Evolutionary conservation across 1,140 invertebrate genomes (phyloP), one percentile per base, ranked within the genome.

Genomic region (Aphaenogaster floridana): DNA sequence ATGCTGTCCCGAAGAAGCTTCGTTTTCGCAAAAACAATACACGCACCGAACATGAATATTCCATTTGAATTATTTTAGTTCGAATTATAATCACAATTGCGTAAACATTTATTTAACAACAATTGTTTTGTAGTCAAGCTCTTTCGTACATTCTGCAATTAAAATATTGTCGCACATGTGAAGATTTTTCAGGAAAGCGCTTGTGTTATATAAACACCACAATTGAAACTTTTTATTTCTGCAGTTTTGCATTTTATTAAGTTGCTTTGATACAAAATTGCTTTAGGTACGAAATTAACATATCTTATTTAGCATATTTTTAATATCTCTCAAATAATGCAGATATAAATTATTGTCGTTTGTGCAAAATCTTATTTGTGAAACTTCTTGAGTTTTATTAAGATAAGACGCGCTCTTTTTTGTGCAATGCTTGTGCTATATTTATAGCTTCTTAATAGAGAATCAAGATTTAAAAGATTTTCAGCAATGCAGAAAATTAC

Each of bases 21-120:
- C 8, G 42, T 48, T 54, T 71, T 81, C 13, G 6, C 54, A 1
- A 48, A 71, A 11, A 54, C 13, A 42, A 52, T 48, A 42, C 39
- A 17, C 17, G 64, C 4, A 13, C 8, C 8, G 1, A 57, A 57
- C 15, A 45, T 1, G 17, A 34, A 36, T 71, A 68, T 45, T 7
- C n/a, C 21, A 42, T 34, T 68, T 66, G 42, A 39, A 39, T 66
- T 13, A 52, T 21, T 52, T 42, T 39, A 80, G 34, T 5, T 80
- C 42, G n/a, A 52, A 57, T 50, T 63, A 7, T 15, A 77, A 42
- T 45, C 3, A 50, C 34, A 54, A 74, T 54, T 42, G 79, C 39
- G 17, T 28, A 61, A 36, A 74, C 8, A 76, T 76, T 84, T 76
- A 42, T 36, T 84, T 42, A 9, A 61, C n/a, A 84, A 42, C 3